Conservation (phyloP, 2,113 vertebrate genomes). For the Hydrochoerus hydrochaeris region DNA sequence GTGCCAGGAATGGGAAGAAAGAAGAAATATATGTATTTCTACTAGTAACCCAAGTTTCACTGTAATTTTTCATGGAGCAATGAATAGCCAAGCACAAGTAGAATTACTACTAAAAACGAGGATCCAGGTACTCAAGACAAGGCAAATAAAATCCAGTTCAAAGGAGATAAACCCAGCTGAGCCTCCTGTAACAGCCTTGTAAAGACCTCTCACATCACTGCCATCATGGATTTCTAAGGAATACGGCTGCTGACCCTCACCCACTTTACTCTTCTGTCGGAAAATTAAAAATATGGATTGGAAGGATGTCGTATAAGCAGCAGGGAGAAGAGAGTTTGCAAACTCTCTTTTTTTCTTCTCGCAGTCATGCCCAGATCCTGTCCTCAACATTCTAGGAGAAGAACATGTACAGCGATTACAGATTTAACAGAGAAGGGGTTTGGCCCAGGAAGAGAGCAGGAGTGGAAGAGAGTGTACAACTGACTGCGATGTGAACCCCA, state of each 20-base stretch:
- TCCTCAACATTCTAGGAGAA: background rate
- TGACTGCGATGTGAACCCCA: background rate
- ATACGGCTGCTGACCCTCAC: background rate
- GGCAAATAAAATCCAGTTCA: background rate
- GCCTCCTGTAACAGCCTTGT: background rate
- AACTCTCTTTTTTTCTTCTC: background rate
- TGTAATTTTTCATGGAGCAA: background rate
- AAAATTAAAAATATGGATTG: background rate
- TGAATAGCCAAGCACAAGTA: background rate
- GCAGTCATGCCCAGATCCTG: background rate
- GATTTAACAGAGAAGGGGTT: background rate
- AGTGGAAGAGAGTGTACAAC: background rate
- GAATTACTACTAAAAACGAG: background rate
- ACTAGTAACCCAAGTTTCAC: background rate
- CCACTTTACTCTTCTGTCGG: background rate
- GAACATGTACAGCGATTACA: background rate
- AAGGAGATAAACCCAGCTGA: background rate
- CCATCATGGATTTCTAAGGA: background rate
- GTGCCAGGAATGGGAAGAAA: background rate
- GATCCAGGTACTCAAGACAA: background rate
- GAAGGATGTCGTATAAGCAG: background rate
- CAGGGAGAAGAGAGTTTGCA: rapidly evolving
- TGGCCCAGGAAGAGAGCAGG: background rate
- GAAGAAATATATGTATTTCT: background rate
- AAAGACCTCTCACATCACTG: background rate